phyloP scores from a whole-genome alignment of 2,888 invertebrate species.

The Neoitamus cyanurus region DNA sequence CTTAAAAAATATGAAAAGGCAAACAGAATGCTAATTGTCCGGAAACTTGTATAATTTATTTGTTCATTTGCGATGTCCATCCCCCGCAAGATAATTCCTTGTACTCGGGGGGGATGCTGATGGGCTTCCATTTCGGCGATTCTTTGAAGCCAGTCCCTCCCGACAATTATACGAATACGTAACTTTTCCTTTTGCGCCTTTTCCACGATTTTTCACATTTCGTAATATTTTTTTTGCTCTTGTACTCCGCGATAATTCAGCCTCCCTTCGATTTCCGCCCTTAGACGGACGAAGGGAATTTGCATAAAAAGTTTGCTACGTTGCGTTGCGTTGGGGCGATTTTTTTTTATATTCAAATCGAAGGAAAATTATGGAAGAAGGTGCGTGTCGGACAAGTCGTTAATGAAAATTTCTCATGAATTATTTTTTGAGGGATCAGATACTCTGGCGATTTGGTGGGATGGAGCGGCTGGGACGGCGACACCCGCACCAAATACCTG shows the following conservation, averaged over 20 bases:
- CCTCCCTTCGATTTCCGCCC: slow-evolving; percentile 39
- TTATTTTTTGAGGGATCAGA: slow-evolving; percentile 42
- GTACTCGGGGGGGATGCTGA: not conserved
- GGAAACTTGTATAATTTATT: slow-evolving; percentile 42
- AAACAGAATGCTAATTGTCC: slow-evolving; percentile 42
- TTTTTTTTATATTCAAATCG: slow-evolving; percentile 35
- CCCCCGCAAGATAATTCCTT: not conserved
- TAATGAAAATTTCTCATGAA: slow-evolving; percentile 42
- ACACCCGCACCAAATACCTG: not conserved
- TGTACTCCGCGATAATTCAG: slow-evolving; percentile 7
- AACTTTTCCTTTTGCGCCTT: not conserved
- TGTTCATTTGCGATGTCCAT: slow-evolving; percentile 40
- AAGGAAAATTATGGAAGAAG: slow-evolving; percentile 29
- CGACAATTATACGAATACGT: slow-evolving; percentile 27
- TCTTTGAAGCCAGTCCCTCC: not conserved
- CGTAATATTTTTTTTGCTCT: not conserved
- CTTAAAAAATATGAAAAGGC: slow-evolving; percentile 33
- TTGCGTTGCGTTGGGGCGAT: not conserved
- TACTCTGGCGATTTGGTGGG: slow-evolving; percentile 6
- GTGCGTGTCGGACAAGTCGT: slow-evolving; percentile 19
- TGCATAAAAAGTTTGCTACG: slow-evolving; percentile 38
- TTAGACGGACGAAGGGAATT: not conserved
- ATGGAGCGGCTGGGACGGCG: not conserved
- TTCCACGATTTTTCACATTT: not conserved
- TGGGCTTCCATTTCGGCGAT: not conserved